Evolutionary conservation across 64 coral and sea anemone species (phyloP).

Genomic region (Actinia tenebrosa): DNA sequence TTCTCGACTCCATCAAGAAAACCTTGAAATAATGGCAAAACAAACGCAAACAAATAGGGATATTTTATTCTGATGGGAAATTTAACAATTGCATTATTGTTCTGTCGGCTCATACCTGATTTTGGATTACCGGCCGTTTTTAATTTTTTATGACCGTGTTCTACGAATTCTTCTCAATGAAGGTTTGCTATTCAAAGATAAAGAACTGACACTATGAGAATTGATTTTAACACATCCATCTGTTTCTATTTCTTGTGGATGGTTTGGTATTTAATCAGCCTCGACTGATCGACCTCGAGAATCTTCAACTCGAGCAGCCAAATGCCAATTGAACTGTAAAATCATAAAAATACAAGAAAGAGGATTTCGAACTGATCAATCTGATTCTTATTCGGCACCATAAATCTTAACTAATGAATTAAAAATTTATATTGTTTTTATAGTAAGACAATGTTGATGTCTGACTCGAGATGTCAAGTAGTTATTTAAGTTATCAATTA

Average conservation of each 20-base stretch:
- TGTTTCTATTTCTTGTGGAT: background rate
- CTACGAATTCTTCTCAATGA: background rate
- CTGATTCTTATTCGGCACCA: background rate
- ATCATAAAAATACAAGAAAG: background rate
- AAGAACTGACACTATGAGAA: background rate
- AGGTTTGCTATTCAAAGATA: background rate
- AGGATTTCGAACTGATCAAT: background rate
- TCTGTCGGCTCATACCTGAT: too few relatives aligned
- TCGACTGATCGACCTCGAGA: background rate
- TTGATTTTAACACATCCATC: background rate
- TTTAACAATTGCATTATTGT: too few relatives aligned
- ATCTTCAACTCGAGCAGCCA: background rate
- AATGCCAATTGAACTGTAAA: background rate
- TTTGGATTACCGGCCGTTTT: too few relatives aligned
- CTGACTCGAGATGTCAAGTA: slow-evolving; percentile 6
- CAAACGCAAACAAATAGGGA: background rate
- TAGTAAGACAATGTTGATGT: slow-evolving; percentile 16
- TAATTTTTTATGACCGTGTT: background rate
- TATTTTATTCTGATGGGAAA: background rate
- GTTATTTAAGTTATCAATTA: background rate
- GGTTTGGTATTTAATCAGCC: background rate
- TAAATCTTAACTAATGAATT: background rate
- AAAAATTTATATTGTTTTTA: background rate
- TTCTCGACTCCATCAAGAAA: background rate
- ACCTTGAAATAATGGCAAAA: background rate